A percentile compares a stretch with the other conserved stretches of the same genome.
phyloP scores from a whole-genome alignment of 2,797 vertebrate genomes.

The Brachyalestes nurse region DNA sequence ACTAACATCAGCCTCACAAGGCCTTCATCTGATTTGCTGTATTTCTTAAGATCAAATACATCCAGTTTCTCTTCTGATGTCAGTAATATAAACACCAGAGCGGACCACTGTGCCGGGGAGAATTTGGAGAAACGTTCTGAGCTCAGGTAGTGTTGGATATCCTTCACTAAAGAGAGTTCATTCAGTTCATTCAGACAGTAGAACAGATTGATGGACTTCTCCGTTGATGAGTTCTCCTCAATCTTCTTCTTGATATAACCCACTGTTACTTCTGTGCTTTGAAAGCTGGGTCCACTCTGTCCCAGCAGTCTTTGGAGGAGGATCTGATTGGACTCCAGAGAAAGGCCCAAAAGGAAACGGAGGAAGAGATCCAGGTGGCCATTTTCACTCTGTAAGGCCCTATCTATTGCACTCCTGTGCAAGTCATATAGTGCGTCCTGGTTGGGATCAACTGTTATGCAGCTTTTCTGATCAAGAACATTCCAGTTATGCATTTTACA shows the following conservation, averaged over 20 bases:
- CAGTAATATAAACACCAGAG: constrained; percentile 46
- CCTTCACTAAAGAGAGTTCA: constrained; percentile 56
- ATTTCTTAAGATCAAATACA: constrained; percentile 59
- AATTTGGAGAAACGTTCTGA: constrained; percentile 54
- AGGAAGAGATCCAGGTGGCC: constrained; percentile 54
- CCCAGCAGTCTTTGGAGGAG: constrained; percentile 35
- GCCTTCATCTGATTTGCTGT: constrained; percentile 53
- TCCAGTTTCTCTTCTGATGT: constrained; percentile 54
- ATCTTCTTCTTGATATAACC: constrained; percentile 56
- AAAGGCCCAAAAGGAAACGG: constrained; percentile 51
- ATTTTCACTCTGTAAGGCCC: constrained; percentile 38
- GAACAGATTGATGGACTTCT: constrained; percentile 61
- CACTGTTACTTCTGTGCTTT: constrained; percentile 44
- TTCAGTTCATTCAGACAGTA: constrained; percentile 60
- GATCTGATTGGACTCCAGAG: constrained; percentile 48
- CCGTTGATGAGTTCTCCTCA: constrained; percentile 47
- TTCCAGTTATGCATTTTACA: constrained; percentile 34
- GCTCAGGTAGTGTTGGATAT: constrained; percentile 51
- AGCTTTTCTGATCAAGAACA: constrained; percentile 34
- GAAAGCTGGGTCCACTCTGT: not conserved
- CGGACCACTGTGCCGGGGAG: constrained; percentile 43
- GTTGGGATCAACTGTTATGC: not conserved
- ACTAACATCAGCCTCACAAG: constrained; percentile 52
- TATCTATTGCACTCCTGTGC: constrained; percentile 39
- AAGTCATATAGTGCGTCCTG: constrained; percentile 29